Evolutionary conservation across 2,888 invertebrate species (phyloP), one percentile per base, ranked within the genome.

Genomic region (Campoplex capitator): DNA sequence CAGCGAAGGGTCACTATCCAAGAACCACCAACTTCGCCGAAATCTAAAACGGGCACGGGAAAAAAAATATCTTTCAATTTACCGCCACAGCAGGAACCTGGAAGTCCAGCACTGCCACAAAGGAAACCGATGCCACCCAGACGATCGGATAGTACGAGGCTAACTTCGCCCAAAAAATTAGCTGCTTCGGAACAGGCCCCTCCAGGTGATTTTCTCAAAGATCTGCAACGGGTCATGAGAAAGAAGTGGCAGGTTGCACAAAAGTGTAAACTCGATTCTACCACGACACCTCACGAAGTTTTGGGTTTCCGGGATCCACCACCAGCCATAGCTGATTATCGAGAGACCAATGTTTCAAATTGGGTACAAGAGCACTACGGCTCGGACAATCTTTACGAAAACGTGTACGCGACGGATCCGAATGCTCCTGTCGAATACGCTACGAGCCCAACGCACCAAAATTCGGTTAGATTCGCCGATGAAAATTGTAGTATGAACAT

Each of bases 181-280:
- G 96, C 96, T 0, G 97, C 97, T 84, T 96, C 96, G 0, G 95
- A 96, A 84, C 96, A 97, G 89, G 97, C 97, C 91, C 97, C 97
- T 3, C 97, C 97, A 0, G 96, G 96, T 42, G 97, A 97, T 84
- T 98, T 98, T 92, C 95, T 98, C 68, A 97, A 97, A 93, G 98
- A 98, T 94, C 95, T 98, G 73, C 98, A 98, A 92, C 95, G 98
- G 77, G 98, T 98, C 0, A 98, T 98, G 98, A 96, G 98, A 89
- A 98, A 98, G 92, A 98, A 98, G 92, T 98, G 98, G 98, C 98
- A 98, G 92, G 98, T 98, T 0, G 98, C 98, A 3, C 98, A 98
- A 92, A 98, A 98, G 93, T 98, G 98, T 92, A 98, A 98, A 94
- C 95, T 97, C 38, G 98, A 98, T 93, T 97, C 97, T 18, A 96